Base-by-base conservation (phyloP, 23 tunicate species). In the Phallusia fumigata region DNA sequence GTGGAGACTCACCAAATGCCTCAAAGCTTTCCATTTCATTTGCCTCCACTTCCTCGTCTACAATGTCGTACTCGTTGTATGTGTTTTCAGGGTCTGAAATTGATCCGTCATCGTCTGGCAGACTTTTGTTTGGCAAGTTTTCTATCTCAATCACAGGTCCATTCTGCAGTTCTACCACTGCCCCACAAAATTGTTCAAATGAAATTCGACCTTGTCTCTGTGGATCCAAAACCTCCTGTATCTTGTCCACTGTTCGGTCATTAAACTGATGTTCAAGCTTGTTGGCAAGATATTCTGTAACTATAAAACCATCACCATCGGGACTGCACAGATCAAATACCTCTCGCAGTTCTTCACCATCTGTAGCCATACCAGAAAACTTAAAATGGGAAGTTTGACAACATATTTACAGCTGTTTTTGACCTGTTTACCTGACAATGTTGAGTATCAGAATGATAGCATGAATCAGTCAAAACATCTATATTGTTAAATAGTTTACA, bases 31-130 rank as follows among this genome's bases (percentile, higher is more conserved):
- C 91, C 97, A 92, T 92, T 69, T 86, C 88, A 32, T 74, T 73
- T 6, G 65, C 86, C 52, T 36, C 47, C 30, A 64, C 88, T 52
- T 94, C 98, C 51, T 86, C 92, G 21, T 94, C 98, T 12, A 88
- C 82, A 36, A 91, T 49, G 74, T 94, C 98, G 86, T 94, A 94
- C 64, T 94, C 98, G 90, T 94, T 94, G 82, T 94, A 94, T 34
- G 98, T 89, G 83, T 82, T 83, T 49, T 94, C 98, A 28, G 94
- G 98, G 72, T 94, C 98, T 33, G 98, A 94, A 53, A 79, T 83
- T 21, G 88, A 91, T 28, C 31, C 88, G n/a, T 85, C 79, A 82
- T 94, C 91, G 1, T 58, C 26, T 24, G 28, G 28, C 28, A 21
- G 5, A 58, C 3, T 58, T 24, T 58, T 58, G 19, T 74, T 65